Conservation (phyloP, 2,113 vertebrate species). For the Calonectris borealis region DNA sequence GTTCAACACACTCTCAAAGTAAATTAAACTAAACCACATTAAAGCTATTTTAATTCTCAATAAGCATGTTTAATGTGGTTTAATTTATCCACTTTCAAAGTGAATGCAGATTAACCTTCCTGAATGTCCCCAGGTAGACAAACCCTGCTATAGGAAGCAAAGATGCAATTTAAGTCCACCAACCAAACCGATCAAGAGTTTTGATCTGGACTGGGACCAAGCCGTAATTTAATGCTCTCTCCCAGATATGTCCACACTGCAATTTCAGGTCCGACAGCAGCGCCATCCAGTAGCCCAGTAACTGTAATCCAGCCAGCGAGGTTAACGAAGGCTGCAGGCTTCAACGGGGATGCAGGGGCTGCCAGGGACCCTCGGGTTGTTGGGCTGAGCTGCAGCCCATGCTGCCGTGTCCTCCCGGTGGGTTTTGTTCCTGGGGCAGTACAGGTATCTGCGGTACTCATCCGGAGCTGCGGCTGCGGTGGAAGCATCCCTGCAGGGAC, state of each 20-base stretch:
- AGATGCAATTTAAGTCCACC: neutral
- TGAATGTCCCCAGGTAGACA: neutral
- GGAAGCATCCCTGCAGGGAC: neutral
- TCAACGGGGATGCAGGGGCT: neutral
- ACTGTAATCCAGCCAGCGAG: neutral
- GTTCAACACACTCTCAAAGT: conserved; percentile 1
- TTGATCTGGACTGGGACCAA: neutral
- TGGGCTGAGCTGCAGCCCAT: neutral
- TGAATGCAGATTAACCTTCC: neutral
- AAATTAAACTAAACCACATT: conserved; percentile 29
- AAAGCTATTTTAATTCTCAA: neutral
- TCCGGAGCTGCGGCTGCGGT: neutral
- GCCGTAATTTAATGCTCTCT: neutral
- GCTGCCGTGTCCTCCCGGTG: rapidly evolving
- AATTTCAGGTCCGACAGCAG: neutral
- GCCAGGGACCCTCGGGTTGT: neutral
- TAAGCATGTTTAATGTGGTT: conserved; percentile 38
- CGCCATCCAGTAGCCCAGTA: neutral
- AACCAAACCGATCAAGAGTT: neutral
- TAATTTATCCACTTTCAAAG: conserved; percentile 16
- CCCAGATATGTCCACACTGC: neutral
- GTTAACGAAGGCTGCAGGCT: neutral
- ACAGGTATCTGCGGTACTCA: rapidly evolving
- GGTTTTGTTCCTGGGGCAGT: neutral
- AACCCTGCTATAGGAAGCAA: neutral